Evolutionary conservation across 2,113 vertebrate genomes (phyloP).

Genomic region (Tretioscincus oriximinensis): DNA sequence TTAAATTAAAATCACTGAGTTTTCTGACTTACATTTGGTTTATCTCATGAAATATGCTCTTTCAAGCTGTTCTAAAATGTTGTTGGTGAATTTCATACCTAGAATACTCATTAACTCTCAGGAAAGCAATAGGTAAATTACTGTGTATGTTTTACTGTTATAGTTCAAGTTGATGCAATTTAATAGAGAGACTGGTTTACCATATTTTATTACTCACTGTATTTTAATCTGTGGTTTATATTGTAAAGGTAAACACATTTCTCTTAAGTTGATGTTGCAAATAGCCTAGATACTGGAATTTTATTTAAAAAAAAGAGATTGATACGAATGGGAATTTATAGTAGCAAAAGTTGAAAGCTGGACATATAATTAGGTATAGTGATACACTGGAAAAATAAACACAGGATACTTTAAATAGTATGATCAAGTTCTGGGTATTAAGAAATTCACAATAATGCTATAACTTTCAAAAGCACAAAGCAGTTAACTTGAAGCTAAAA

Average conservation of each 20-base stretch:
- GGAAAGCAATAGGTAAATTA: slow-evolving; percentile 20
- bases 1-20: neutral
- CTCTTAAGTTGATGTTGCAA: slow-evolving; percentile 10
- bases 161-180: slow-evolving; percentile 12
- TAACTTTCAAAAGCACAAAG: too few species aligned
- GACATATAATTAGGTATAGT: too few species aligned
- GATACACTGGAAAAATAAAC: neutral
- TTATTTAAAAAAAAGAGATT: slow-evolving; percentile 8
- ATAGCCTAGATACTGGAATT: slow-evolving; percentile 2
- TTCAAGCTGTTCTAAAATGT: neutral
- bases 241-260: slow-evolving; percentile 4
- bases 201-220: slow-evolving; percentile 19
- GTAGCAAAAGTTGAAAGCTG: neutral
- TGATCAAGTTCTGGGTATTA: too few species aligned
- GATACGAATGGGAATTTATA: neutral
- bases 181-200: slow-evolving; percentile 1
- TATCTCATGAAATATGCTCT: neutral
- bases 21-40: slow-evolving; percentile 21
- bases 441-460: too few species aligned
- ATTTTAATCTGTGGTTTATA: slow-evolving; percentile 8
- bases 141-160: slow-evolving; percentile 10
- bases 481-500: too few species aligned
- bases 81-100: neutral
- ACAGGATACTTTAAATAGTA: too few species aligned
- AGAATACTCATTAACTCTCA: slow-evolving; percentile 7